Base-by-base conservation (phyloP, 2,113 vertebrate genomes). In the Xenopus borealis region DNA sequence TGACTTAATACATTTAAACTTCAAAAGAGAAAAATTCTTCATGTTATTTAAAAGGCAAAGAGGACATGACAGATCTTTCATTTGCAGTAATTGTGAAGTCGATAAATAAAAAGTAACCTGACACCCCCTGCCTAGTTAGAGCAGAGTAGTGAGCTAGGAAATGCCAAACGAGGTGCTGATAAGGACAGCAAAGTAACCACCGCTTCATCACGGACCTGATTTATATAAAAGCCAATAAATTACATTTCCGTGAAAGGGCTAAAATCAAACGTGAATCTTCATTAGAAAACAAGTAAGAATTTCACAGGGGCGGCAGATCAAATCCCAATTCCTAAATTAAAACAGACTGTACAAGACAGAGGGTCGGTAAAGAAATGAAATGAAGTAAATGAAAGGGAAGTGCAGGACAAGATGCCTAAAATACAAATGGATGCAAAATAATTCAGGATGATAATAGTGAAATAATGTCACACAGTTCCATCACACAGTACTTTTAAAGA, bases 181-280 rank as follows among this genome's bases (percentile, higher is more conserved):
- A 64, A 77, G 66, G 47, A 18, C 3, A 70, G 61, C 74, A 69
- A 52, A 57, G 74, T 77, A 70, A 77, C 74, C 74, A 77, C 70
- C 67, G 67, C 74, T 77, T 45, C 74, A 70, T 61, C 74, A 77
- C 70, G 74, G 59, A 77, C 66, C 47, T n/a, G 59, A 9, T 69
- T 70, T 77, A 70, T 55, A 50, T 76, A 70, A 77, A 55, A 27
- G 50, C 47, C 66, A 70, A 76, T 76, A 76, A 75, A 69, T 76
- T 45, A 69, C 58, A 76, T 69, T 76, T 76, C 66, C 55, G 61
- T 17, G 55, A 77, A 77, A 63, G 3, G 40, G 59, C 74, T 70
- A 44, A 77, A 69, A 69, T 77, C 52, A 70, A 70, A 70, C 47
- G 62, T 70, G 46, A 17, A 30, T 53, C 66, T 59, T 55, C 47